A percentile compares a stretch with the other conserved stretches of the same genome.
phyloP scores from a whole-genome alignment of 2,797 vertebrate species.

The Oreochromis grahami region DNA sequence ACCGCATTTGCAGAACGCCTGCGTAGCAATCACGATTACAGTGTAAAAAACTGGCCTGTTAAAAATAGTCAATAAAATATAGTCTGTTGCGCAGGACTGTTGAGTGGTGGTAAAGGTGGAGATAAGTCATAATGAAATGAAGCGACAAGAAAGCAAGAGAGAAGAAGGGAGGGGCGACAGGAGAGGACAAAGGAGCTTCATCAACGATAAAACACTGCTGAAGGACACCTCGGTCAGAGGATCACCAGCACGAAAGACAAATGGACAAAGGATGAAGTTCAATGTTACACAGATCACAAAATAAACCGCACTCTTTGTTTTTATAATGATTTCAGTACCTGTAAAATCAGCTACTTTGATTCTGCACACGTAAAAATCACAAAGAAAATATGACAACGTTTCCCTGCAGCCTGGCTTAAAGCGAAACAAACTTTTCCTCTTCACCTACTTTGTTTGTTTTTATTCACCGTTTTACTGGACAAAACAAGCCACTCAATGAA shows the following conservation, averaged over 20 bases:
- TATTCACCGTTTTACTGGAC: slow-evolving; percentile 38
- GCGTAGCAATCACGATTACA: background rate
- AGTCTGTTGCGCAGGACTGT: background rate
- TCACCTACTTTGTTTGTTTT: background rate
- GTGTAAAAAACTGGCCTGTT: background rate
- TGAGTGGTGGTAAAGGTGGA: background rate
- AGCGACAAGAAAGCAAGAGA: background rate
- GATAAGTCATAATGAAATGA: background rate
- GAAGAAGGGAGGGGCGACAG: background rate
- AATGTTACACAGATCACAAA: background rate
- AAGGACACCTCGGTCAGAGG: background rate
- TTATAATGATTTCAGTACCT: background rate
- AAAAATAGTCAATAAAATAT: background rate
- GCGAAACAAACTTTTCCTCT: background rate
- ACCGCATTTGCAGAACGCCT: background rate
- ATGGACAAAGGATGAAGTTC: background rate
- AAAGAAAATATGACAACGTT: background rate
- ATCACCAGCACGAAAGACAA: background rate
- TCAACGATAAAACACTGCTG: background rate
- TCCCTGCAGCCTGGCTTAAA: background rate
- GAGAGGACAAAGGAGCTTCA: background rate
- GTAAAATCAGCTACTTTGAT: background rate
- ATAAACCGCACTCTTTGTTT: background rate
- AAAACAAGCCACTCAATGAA: slow-evolving; percentile 50
- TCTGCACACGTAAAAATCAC: background rate